Base-by-base conservation (phyloP, 2,113 vertebrate genomes). In the Actinemys pallida region DNA sequence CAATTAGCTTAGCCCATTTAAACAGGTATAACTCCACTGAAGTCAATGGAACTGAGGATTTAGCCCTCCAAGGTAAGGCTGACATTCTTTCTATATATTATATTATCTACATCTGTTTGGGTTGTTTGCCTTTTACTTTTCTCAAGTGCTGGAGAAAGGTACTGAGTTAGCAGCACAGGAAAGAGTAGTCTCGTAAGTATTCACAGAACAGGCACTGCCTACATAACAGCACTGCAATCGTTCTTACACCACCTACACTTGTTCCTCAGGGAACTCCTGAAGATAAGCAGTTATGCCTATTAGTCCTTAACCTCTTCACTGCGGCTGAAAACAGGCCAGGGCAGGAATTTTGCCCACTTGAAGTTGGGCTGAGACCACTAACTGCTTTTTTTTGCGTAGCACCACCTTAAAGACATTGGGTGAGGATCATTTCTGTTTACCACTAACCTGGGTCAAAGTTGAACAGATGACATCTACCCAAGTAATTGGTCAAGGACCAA, bases 161-260 rank as follows among this genome's bases (percentile, higher is more conserved):
- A 56, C 17, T 42, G 12, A 92, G 16, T 50, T 83, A 81, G 90
- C 93, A 84, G 4, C 35, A 49, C 3, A 90, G 24, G 17, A 92
- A 92, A 94, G 56, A 0, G 13, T 47, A 88, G 1, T 6, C 6
- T 76, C 45, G 0, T 5, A 79, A 59, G n/a, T 24, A 45, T 50
- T 88, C 10, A 25, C 35, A 31, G 72, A 56, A 88, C 1, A 57
- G 3, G 10, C 6, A 27, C n/a, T 49, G 2, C 39, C 49, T 35
- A 12, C 1, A 3, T 76, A 87, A 84, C 82, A 54, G 53, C 87
- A 89, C 53, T 39, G 42, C 76, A 29, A 52, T 9, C 35, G 78
- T 87, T 57, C 42, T 17, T 5, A 1, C 49, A 39, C 6, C 45
- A 31, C 27, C 5, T 90, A 35, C 31, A 69, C 0, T 0, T 35